Conservation (phyloP, 2,888 invertebrate species). For the Temnothorax ravouxi region DNA sequence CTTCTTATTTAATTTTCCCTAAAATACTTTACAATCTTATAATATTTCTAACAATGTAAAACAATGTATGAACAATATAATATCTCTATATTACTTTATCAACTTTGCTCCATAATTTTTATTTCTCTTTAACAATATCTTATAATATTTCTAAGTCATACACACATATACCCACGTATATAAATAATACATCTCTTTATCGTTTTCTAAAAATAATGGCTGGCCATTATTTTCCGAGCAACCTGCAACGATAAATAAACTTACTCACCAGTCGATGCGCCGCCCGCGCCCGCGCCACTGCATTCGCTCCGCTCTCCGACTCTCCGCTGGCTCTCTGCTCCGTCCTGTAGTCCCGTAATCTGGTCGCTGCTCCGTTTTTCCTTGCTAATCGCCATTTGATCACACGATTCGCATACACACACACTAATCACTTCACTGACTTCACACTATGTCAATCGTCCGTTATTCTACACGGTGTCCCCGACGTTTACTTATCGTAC, state of each 20-base stretch:
- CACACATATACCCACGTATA: not conserved
- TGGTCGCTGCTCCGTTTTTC: not conserved
- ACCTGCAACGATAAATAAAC: constrained; percentile 17
- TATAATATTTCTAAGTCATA: not conserved
- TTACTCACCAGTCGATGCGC: not conserved
- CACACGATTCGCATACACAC: not conserved
- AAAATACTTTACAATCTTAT: not conserved
- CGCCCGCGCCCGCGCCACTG: not conserved
- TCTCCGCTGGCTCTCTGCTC: not conserved
- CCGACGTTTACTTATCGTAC: not conserved
- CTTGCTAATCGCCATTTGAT: constrained; percentile 9
- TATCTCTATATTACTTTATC: not conserved
- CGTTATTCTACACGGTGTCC: not conserved
- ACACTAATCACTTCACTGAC: not conserved
- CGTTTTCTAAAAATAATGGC: constrained; percentile 8
- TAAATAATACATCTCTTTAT: not conserved
- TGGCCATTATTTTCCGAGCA: constrained; percentile 12
- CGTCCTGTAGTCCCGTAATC: not conserved
- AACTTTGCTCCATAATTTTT: not conserved
- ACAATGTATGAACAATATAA: not conserved
- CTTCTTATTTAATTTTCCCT: not conserved
- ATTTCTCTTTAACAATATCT: constrained; percentile 7
- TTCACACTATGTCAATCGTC: no score
- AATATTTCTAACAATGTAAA: not conserved
- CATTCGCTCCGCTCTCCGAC: not conserved